Conservation (phyloP, 2,113 vertebrate species). For the Gambusia affinis region DNA sequence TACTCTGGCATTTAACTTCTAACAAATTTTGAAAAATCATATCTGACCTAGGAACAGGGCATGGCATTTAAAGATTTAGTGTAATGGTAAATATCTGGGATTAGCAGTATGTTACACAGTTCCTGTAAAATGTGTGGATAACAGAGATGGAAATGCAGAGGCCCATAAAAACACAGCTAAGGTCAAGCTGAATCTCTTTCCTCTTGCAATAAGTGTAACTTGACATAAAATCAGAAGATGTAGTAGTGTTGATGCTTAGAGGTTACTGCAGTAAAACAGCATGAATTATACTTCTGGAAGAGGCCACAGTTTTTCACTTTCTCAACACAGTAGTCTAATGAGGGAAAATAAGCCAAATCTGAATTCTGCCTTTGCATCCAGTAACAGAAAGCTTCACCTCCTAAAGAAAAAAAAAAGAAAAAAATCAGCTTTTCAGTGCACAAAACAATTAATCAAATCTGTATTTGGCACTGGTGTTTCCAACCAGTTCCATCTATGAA, state of each 20-base stretch:
- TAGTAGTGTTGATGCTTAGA: background rate
- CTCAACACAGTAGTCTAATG: background rate
- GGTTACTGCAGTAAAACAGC: background rate
- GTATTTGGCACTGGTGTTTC: slow-evolving; percentile 14
- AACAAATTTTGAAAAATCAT: too few species aligned
- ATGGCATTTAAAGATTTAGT: too few species aligned
- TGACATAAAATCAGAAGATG: background rate
- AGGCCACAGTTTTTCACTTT: background rate
- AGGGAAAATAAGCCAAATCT: background rate
- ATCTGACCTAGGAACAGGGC: too few species aligned
- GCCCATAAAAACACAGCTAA: background rate
- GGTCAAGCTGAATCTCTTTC: background rate
- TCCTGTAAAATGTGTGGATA: background rate
- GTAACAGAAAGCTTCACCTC: background rate
- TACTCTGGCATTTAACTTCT: too few species aligned
- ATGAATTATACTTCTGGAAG: background rate
- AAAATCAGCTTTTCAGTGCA: background rate
- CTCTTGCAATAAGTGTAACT: background rate
- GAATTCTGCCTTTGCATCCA: background rate
- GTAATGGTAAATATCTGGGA: background rate
- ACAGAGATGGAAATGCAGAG: too few species aligned
- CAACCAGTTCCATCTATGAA: background rate
- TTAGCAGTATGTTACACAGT: background rate
- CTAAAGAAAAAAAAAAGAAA: background rate
- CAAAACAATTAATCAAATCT: background rate